Evolutionary conservation across 2,113 vertebrate genomes (phyloP), one percentile per base, ranked within the genome.

Genomic region (Sylvilagus bachmani): DNA sequence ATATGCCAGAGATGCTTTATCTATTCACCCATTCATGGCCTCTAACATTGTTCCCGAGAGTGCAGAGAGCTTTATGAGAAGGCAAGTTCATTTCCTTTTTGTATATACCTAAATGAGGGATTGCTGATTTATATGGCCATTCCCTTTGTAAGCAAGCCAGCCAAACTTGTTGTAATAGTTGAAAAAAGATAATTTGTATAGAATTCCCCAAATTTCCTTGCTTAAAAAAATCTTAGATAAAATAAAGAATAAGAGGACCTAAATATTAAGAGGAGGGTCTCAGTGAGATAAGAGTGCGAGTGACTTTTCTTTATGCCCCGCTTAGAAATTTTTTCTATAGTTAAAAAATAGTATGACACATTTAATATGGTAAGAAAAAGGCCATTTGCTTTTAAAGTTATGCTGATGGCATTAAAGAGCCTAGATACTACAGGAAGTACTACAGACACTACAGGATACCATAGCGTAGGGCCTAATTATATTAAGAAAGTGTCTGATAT

Each of bases 171-270:
- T 73, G 4, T 10, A 31, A 6, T 38, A 82, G 70, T 66, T 62
- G 95, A 96, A 94, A 94, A 95, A 96, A 83, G n/a, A 44, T 53
- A 67, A 77, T 93, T 96, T 69, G 44, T 1, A 11, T 89, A n/a
- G 67, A 86, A 93, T 96, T 96, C 90, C 33, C 25, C 36, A 95
- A 85, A 95, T 85, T 75, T 96, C 10, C n/a, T 36, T 86, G 22
- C 5, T 51, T 73, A 16, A 77, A 87, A 94, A 93, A 93, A 53
- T 91, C 38, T 25, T 93, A 62, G 25, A 64, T 58, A 77, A 85
- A 78, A 77, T 80, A 92, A 84, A 71, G 13, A 87, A 38, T 29
- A 83, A 78, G 66, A 89, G 58, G 22, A 51, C 51, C 4, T 82
- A 70, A 73, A 62, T 36, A 62, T n/a, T 80, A 86, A 36, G 7